Conservation (phyloP, 1,140 invertebrate species). For the Pseudomyrmex sp. region DNA sequence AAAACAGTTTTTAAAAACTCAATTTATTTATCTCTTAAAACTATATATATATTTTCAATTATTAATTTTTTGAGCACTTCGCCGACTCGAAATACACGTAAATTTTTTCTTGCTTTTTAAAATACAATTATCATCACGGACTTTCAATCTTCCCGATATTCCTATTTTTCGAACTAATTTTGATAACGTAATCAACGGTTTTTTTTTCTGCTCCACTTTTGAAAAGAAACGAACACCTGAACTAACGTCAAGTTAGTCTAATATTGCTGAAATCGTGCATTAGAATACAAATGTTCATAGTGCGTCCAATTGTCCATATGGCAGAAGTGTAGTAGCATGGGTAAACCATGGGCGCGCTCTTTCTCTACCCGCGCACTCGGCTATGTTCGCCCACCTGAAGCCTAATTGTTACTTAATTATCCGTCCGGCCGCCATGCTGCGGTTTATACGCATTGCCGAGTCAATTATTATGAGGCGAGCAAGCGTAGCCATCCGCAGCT, state of each 20-base stretch:
- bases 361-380: constrained; percentile 45
- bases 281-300: constrained; percentile 12
- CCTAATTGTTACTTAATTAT: constrained; percentile 85
- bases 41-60: too few species aligned
- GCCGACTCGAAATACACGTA: too few species aligned
- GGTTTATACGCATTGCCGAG: constrained; percentile 82
- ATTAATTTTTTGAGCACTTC: not conserved
- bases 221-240: not conserved
- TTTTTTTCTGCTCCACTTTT: not conserved
- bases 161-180: too few species aligned
- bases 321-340: not conserved
- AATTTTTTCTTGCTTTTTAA: too few species aligned
- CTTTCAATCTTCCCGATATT: too few species aligned
- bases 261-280: constrained; percentile 20
- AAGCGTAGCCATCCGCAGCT: constrained; percentile 75
- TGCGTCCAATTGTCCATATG: constrained; percentile 33
- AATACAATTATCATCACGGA: too few species aligned
- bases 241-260: not conserved
- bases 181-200: too few species aligned
- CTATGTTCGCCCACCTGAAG: constrained; percentile 77
- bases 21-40: too few species aligned
- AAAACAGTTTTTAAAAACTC: too few species aligned
- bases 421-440: constrained; percentile 78
- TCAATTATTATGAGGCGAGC: constrained; percentile 80
- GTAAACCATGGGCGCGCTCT: constrained; percentile 28